Percentiles rank a stretch among this genome's conserved stretches.
Evolutionary conservation across 2,113 vertebrate species (phyloP).

Genomic region (Lagopus muta): DNA sequence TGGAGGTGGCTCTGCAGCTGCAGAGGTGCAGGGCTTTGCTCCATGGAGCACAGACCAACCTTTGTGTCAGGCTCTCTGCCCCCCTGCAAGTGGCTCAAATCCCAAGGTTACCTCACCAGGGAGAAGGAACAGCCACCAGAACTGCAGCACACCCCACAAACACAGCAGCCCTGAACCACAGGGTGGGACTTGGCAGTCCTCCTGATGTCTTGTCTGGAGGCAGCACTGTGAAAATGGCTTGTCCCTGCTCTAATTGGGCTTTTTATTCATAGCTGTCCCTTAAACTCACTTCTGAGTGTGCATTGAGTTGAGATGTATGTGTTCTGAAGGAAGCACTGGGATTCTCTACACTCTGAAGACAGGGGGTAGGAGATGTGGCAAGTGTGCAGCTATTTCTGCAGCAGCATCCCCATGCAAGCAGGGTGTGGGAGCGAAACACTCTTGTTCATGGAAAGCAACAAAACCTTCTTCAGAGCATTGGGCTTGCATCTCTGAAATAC

Average conservation of each 20-base stretch:
- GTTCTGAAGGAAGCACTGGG: neutral
- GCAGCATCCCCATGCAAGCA: accelerated
- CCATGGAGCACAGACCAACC: neutral
- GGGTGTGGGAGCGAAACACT: neutral
- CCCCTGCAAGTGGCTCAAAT: too few relatives aligned
- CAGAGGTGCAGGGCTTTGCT: neutral
- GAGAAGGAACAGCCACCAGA: neutral
- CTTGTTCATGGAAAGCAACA: neutral
- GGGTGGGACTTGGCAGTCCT: neutral
- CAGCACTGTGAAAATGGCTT: neutral
- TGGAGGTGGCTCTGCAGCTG: neutral
- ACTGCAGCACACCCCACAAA: accelerated
- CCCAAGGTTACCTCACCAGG: neutral
- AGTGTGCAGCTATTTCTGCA: neutral
- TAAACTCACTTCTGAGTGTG: neutral
- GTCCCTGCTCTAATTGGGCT: neutral
- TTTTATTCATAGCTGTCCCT: neutral
- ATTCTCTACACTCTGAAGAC: neutral
- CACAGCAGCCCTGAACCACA: neutral
- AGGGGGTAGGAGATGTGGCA: neutral
- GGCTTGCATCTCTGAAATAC: neutral
- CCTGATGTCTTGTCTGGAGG: neutral
- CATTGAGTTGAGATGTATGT: neutral
- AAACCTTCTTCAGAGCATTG: neutral
- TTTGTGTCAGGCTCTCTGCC: neutral